Conservation (phyloP, 2,888 invertebrate species). For the Cephus pygmeus region DNA sequence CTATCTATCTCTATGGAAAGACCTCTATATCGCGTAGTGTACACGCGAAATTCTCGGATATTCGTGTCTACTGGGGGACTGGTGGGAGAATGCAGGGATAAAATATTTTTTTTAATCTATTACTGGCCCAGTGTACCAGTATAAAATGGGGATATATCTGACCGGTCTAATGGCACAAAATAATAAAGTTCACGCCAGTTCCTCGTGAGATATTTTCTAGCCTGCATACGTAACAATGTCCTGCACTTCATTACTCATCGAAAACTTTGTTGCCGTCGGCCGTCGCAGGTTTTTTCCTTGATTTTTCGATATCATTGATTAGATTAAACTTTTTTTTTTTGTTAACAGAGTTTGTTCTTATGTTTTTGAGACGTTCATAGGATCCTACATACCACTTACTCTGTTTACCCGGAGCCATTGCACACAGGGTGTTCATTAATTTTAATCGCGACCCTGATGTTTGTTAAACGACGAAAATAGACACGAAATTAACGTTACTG, state of each 20-base stretch:
- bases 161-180: background rate
- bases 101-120: background rate
- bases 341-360: background rate
- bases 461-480: background rate
- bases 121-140: background rate
- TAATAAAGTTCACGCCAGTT: background rate
- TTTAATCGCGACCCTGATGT: background rate
- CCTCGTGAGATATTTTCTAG: background rate
- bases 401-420: background rate
- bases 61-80: background rate
- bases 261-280: background rate
- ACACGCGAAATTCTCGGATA: background rate
- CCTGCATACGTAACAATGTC: background rate
- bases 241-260: background rate
- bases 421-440: background rate
- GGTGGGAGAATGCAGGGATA: background rate
- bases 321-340: background rate
- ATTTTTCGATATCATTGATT: constrained; percentile 39
- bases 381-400: background rate
- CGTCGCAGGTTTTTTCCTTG: background rate
- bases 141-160: background rate
- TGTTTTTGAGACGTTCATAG: background rate
- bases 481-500: constrained; percentile 18
- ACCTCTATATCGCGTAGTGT: background rate
- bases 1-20: background rate